Conservation (phyloP, 30 jellyfish, hydroid and myxozoan genomes). For the Euphysa ruthae region DNA sequence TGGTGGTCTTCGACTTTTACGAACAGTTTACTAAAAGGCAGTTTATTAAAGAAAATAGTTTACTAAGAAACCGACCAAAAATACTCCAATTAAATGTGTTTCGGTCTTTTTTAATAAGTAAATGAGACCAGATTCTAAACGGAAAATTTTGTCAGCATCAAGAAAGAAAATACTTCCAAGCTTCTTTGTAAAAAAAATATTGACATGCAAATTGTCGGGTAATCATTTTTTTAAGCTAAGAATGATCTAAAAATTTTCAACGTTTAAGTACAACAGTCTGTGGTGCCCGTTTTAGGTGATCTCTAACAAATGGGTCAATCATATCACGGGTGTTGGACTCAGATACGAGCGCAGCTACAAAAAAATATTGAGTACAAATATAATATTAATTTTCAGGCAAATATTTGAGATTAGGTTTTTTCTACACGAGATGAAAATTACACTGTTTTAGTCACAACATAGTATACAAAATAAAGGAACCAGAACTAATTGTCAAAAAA, state of each 20-base stretch:
- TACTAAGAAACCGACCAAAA: too few species aligned
- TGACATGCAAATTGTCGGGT: neutral
- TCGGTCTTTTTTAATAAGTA: neutral
- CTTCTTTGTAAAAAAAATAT: neutral
- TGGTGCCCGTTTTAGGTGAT: conserved; percentile 2
- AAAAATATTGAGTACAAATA: too few species aligned
- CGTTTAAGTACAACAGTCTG: neutral
- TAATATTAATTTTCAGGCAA: too few species aligned
- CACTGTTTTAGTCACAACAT: too few species aligned
- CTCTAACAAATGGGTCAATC: neutral
- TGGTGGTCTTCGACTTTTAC: too few species aligned
- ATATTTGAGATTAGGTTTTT: too few species aligned
- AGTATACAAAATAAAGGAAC: too few species aligned
- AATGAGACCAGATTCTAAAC: neutral
- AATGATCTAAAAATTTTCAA: neutral
- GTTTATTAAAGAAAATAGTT: too few species aligned
- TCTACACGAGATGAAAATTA: too few species aligned
- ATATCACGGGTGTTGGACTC: neutral
- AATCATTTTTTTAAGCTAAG: neutral
- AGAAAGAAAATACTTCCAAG: neutral
- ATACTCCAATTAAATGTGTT: neutral
- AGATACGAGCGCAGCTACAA: conserved; percentile 1
- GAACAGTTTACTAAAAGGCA: too few species aligned
- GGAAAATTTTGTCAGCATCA: neutral
- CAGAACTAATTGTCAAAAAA: too few species aligned